Evolutionary conservation across 2,888 invertebrate genomes (phyloP).

Genomic region (Lagria hirta): DNA sequence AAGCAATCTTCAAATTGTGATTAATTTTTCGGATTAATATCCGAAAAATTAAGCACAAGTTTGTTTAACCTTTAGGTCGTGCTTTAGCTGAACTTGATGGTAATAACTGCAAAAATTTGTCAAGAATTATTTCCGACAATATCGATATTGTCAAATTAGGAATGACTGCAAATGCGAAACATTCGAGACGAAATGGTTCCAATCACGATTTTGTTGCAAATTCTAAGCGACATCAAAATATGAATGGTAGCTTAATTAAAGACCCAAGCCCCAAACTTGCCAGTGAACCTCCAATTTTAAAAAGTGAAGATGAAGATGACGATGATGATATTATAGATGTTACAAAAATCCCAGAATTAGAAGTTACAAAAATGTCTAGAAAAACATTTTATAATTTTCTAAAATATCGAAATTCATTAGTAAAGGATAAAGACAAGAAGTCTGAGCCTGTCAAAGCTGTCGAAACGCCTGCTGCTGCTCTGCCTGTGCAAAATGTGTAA

Average conservation of each 20-base stretch:
- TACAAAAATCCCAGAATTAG: constrained; percentile 7
- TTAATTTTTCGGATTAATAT: background rate
- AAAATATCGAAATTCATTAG: constrained; percentile 12
- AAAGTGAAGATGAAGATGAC: constrained; percentile 10
- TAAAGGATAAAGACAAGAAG: constrained; percentile 7
- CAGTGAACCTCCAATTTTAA: constrained; percentile 34
- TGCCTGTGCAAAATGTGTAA: constrained; percentile 14
- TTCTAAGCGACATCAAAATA: constrained; percentile 10
- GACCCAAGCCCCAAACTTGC: constrained; percentile 36
- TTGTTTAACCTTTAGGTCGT: constrained; percentile 28
- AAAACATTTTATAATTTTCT: constrained; percentile 21
- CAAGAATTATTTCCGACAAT: constrained; percentile 33
- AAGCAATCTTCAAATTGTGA: constrained; percentile 4
- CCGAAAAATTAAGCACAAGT: background rate
- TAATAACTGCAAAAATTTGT: constrained; percentile 26
- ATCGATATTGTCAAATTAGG: constrained; percentile 32
- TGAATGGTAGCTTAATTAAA: constrained; percentile 20
- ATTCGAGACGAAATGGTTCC: constrained; percentile 2
- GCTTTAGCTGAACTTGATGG: constrained; percentile 26
- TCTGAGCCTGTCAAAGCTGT: constrained; percentile 1
- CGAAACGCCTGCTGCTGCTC: constrained; percentile 4
- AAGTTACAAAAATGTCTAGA: constrained; percentile 22
- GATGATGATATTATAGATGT: constrained; percentile 12
- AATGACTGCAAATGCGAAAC: constrained; percentile 17
- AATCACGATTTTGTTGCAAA: constrained; percentile 1